A percentile compares a stretch with the other conserved stretches of the same genome.
These are phyloP conservation scores for Distichodus sexfasciatus DNA, from an alignment of 2,797 vertebrate species.

Conservation along the genomic window DNA sequence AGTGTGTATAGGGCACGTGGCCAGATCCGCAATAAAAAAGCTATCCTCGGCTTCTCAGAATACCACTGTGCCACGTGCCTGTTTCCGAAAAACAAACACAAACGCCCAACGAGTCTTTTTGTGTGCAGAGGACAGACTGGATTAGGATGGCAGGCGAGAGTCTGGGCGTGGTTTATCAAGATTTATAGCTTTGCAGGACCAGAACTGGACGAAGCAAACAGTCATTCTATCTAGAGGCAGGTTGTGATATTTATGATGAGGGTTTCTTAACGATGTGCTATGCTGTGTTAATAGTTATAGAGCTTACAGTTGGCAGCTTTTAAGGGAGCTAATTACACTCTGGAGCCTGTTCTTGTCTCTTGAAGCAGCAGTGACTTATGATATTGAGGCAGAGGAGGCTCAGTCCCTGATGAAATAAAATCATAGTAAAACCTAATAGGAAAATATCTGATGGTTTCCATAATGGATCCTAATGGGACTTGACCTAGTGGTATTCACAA, in stretches of 20 bases:
- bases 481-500: no score
- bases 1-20: conserved; percentile 34
- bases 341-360: not conserved
- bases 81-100: conserved; percentile 17
- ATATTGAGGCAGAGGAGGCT: no score
- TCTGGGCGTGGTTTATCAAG: not conserved
- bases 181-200: not conserved
- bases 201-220: not conserved
- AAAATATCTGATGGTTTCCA: no score
- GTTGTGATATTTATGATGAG: no score
- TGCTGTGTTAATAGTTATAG: not conserved
- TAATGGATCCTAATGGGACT: no score
- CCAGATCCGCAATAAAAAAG: conserved; percentile 38
- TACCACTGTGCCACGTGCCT: conserved; percentile 15
- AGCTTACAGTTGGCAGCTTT: not conserved
- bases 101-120: conserved; percentile 25
- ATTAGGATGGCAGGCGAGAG: conserved; percentile 35
- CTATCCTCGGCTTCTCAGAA: conserved; percentile 42
- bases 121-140: conserved; percentile 23
- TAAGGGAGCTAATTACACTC: not conserved
- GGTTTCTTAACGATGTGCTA: not conserved
- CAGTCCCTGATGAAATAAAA: no score
- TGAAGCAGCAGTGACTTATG: not conserved
- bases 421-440: no score
- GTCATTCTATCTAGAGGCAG: not conserved